Base-by-base conservation (phyloP, 1,140 invertebrate genomes). In the Rhagoletis pomonella region DNA sequence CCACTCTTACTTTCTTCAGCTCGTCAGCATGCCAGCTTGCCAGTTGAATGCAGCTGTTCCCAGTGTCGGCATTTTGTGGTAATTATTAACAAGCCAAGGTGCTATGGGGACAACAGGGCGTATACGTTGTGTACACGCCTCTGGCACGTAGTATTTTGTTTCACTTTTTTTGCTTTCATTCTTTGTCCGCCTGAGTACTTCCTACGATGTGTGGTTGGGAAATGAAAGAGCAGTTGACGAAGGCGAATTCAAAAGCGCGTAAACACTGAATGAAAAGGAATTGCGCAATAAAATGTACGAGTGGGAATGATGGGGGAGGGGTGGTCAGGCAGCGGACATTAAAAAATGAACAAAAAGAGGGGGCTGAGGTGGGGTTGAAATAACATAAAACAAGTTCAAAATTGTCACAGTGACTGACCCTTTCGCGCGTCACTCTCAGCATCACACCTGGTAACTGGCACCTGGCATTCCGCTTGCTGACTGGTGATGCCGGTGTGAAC, bases 61-160 rank as follows among this genome's bases (percentile, higher is more conserved):
- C 7, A n/a, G 60, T 55, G 73, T 55, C n/a, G 73, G 73, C 44
- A 5, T 81, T 55, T 81, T 81, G 47, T 7, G 73, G 50, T 81
- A 81, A 81, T 81, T 81, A 81, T 81, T 81, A 81, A 81, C n/a
- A 42, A 81, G 50, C 47, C 73, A 81, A 81, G 73, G n/a, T 81
- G 73, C 42, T 10, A 81, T 55, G 29, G 73, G 73, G 73, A 81
- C 47, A 55, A 19, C 50, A 29, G 67, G 42, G 67, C 67, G 67
- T 47, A 10, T 47, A 39, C 67, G 67, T 29, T 29, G 29, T 73
- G 67, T 44, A 14, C 47, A 55, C 44, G 73, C 73, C 73, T 81
- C 50, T 50, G 47, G 73, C 73, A 17, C 19, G n/a, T 29, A 29
- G 29, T 42, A 58, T 12, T 81, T 58, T 50, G 47, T 47, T 73